Percentiles rank a stretch among this genome's conserved stretches.
These are phyloP conservation scores for Danio choprae DNA, from an alignment of 2,797 vertebrate genomes.

Conservation along the genomic window DNA sequence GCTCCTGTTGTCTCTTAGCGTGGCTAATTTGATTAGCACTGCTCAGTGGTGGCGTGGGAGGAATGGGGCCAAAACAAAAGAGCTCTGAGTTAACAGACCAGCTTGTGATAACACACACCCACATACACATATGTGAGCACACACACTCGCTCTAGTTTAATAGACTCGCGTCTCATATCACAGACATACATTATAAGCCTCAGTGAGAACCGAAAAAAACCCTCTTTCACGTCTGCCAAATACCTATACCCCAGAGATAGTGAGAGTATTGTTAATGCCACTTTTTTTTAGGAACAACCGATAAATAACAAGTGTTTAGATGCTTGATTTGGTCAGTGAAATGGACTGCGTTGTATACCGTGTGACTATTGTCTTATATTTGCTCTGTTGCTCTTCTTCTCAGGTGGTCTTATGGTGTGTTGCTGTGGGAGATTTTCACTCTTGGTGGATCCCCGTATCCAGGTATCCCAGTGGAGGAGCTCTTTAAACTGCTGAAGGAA, in stretches of 20 bases:
- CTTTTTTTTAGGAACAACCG: neutral
- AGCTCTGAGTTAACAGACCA: slow-evolving; percentile 75
- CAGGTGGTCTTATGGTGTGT: slow-evolving; percentile 98
- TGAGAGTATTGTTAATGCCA: slow-evolving; percentile 7
- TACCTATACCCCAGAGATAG: slow-evolving; percentile 36
- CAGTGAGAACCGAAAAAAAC: slow-evolving; percentile 60
- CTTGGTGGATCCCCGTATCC: slow-evolving; percentile 97
- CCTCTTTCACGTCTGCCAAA: slow-evolving; percentile 57
- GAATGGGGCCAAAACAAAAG: slow-evolving; percentile 76
- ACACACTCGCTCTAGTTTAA: slow-evolving; percentile 50
- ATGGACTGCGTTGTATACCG: neutral
- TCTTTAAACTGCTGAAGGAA: slow-evolving; percentile 98
- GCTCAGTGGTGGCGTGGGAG: slow-evolving; percentile 71
- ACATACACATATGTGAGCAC: slow-evolving; percentile 56
- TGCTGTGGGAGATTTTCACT: slow-evolving; percentile 99
- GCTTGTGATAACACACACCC: slow-evolving; percentile 77
- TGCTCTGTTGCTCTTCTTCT: slow-evolving; percentile 47
- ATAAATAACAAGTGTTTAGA: neutral
- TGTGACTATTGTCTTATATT: slow-evolving; percentile 27
- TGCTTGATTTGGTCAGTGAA: neutral
- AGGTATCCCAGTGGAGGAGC: slow-evolving; percentile 96
- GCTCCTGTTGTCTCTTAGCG: slow-evolving; percentile 70
- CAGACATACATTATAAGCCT: slow-evolving; percentile 77
- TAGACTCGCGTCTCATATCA: slow-evolving; percentile 78
- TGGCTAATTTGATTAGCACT: slow-evolving; percentile 86